Evolutionary conservation across 2,113 vertebrate genomes (phyloP).

Genomic region (Halichoeres trimaculatus): DNA sequence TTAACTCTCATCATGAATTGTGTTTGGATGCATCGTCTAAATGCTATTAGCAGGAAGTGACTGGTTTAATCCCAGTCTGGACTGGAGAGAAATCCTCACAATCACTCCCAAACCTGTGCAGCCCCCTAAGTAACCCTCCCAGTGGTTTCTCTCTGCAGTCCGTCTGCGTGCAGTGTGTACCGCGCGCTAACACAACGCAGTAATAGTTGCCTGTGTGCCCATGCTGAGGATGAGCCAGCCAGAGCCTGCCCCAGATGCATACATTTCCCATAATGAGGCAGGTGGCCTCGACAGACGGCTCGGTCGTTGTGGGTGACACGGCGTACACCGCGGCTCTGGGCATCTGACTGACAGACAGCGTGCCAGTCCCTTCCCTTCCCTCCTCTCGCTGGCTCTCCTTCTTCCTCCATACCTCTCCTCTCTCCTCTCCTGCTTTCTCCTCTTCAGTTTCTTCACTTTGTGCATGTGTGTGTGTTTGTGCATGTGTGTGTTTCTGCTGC

Average conservation of each 20-base stretch:
- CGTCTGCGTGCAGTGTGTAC: conserved; percentile 69
- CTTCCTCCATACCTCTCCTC: conserved; percentile 24
- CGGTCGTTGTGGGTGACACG: conserved; percentile 78
- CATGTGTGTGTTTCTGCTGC: conserved; percentile 37
- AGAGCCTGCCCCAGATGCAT: conserved; percentile 82
- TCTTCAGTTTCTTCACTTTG: conserved; percentile 36
- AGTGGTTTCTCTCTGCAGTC: conserved; percentile 29
- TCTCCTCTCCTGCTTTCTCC: conserved; percentile 42
- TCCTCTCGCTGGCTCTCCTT: conserved; percentile 40
- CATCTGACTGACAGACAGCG: conserved; percentile 83
- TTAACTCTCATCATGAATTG: background rate
- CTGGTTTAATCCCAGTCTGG: conserved; percentile 37
- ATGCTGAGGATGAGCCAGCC: conserved; percentile 73
- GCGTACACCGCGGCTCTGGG: conserved; percentile 76
- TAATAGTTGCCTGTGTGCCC: conserved; percentile 79
- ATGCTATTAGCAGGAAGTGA: conserved; percentile 18
- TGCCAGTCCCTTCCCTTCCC: conserved; percentile 73
- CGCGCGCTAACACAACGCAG: conserved; percentile 75
- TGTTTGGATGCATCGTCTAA: conserved; percentile 6
- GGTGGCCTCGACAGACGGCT: conserved; percentile 81
- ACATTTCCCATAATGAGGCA: conserved; percentile 83
- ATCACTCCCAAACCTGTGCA: conserved; percentile 47
- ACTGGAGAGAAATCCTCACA: conserved; percentile 40
- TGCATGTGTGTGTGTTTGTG: conserved; percentile 6
- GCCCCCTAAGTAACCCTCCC: conserved; percentile 45